A percentile compares a stretch with the other conserved stretches of the same genome.
phyloP scores from a whole-genome alignment of 2,113 vertebrate genomes.

The Athene cunicularia region DNA sequence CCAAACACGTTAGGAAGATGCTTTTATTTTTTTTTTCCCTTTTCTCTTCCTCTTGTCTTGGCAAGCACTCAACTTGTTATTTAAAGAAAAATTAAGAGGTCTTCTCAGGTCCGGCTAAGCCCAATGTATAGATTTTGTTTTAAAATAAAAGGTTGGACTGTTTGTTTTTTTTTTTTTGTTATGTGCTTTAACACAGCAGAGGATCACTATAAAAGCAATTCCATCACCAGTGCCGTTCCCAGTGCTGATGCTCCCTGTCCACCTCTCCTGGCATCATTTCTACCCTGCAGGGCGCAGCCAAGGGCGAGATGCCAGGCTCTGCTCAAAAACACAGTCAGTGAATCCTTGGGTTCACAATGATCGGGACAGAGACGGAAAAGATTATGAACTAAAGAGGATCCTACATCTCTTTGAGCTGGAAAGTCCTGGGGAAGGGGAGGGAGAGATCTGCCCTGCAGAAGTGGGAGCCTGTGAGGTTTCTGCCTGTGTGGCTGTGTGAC shows the following conservation, averaged over 20 bases:
- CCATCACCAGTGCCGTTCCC: not conserved
- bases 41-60: not conserved
- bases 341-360: not conserved
- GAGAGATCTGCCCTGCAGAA: not conserved
- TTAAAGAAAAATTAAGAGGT: conserved; percentile 6
- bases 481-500: accelerated
- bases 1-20: not conserved
- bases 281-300: not conserved
- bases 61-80: not conserved
- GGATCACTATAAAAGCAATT: not conserved
- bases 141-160: not conserved
- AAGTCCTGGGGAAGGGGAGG: not conserved
- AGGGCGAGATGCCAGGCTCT: not conserved
- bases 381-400: not conserved
- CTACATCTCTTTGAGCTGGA: not conserved
- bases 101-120: not conserved
- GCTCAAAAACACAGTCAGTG: not conserved
- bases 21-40: not conserved
- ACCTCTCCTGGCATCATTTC: not conserved
- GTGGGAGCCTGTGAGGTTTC: not conserved
- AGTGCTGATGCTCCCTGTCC: not conserved
- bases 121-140: not conserved
- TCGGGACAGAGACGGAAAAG: accelerated
- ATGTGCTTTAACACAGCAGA: not conserved
- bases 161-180: not conserved